phyloP scores from a whole-genome alignment of 2,797 vertebrate species.

The Forpus xanthops region DNA sequence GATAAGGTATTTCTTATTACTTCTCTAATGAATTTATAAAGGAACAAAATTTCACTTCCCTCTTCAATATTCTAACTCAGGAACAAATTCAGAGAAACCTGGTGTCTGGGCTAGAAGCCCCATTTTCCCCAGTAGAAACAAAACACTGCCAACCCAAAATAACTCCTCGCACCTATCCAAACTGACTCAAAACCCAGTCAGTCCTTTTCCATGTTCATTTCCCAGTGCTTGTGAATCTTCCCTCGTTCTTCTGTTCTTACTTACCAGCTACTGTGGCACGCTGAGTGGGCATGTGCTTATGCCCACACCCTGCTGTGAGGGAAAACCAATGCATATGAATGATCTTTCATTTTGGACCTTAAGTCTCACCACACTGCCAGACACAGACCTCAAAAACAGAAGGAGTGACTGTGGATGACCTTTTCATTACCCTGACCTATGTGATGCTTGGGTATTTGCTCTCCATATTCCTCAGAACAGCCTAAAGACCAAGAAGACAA shows the following conservation, averaged over 20 bases:
- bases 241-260: neutral
- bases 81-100: neutral
- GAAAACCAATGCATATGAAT: neutral
- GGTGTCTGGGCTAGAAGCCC: neutral
- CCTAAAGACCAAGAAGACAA: neutral
- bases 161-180: neutral
- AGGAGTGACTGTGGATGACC: neutral
- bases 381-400: neutral
- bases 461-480: neutral
- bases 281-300: fast-evolving
- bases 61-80: neutral
- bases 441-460: neutral
- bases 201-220: neutral
- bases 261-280: neutral
- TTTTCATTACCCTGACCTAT: neutral
- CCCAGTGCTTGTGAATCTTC: neutral
- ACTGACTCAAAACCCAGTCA: neutral
- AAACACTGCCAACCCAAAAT: neutral
- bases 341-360: neutral
- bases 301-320: neutral
- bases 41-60: neutral
- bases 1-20: neutral
- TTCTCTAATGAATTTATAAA: neutral
- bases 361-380: neutral
- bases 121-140: neutral